Conservation (phyloP, 2,888 invertebrate species). For the Strigamia maritima region DNA sequence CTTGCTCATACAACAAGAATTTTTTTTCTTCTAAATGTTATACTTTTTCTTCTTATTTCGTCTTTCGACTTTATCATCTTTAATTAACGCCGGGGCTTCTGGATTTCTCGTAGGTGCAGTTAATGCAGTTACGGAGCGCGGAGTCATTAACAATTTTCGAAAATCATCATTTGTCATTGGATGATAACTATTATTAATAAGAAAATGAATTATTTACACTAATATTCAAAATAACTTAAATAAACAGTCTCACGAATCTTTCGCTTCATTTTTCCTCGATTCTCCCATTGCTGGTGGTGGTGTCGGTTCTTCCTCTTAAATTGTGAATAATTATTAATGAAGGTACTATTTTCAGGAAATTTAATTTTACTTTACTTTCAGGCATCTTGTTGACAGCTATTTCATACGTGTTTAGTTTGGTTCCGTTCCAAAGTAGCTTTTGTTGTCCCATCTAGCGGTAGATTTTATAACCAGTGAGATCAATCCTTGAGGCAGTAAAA, state of each 20-base stretch:
- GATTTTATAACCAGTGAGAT: too few relatives aligned
- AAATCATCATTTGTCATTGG: slow-evolving; percentile 93
- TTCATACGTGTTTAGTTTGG: too few relatives aligned
- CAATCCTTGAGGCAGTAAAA: too few relatives aligned
- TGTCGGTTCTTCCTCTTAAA: slow-evolving; percentile 36
- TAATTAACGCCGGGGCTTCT: slow-evolving; percentile 42
- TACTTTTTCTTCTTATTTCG: slow-evolving; percentile 83
- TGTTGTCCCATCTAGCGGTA: too few relatives aligned
- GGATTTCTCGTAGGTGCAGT: slow-evolving; percentile 46
- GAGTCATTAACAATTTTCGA: slow-evolving; percentile 91
- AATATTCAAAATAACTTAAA: too few relatives aligned
- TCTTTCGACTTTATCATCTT: slow-evolving; percentile 67
- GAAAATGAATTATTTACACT: too few relatives aligned
- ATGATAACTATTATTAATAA: too few relatives aligned
- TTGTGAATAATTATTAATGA: background rate
- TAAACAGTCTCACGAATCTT: background rate
- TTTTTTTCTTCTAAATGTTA: background rate
- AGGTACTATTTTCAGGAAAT: background rate
- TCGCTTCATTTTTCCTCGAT: background rate
- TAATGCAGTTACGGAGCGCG: slow-evolving; percentile 61
- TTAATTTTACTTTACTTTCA: background rate
- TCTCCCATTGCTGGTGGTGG: slow-evolving; percentile 18
- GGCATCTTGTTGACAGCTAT: too few relatives aligned
- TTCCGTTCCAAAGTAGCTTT: too few relatives aligned
- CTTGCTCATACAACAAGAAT: too few relatives aligned